Evolutionary conservation across 1,140 invertebrate species (phyloP), one percentile per base, ranked within the genome.

Genomic region (Oryzaephilus surinamensis): DNA sequence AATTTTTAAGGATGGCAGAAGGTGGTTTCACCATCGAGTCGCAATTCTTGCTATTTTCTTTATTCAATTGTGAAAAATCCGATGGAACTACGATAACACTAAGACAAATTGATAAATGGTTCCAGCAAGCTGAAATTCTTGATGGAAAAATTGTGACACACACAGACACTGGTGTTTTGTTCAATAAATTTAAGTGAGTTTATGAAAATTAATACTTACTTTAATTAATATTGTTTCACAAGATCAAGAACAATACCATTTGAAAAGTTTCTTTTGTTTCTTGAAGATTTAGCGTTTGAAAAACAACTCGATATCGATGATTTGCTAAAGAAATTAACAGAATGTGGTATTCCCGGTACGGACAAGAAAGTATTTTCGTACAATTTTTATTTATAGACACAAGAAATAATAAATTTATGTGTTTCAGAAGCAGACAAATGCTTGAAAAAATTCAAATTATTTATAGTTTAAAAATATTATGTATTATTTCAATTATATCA

Each of bases 41-140:
- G 27, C 50, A 52, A 33, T 68, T 70, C 64, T 57, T 54, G 44
- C 63, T 63, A 4, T 82, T 79, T 57, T 67, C 74, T 15, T 77
- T 76, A 60, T 82, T 81, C 57, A 78, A 79, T 4, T 74, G 79
- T 46, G 60, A 61, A 1, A 76, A 74, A 57, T 69, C 70, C 3
- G 73, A 76, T 45, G 81, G 81, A 11, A 78, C 70, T 55, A 61
- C 63, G 2, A 77, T 83, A 20, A 78, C 76, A 4, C 55, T 80
- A 6, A 68, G 71, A 0, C 77, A 81, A 57, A 72, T 71, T 40
- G 79, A 84, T 57, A 82, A 83, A 63, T 83, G 81, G 80, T 70
- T 84, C 62, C 82, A 82, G 55, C 79, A 84, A 51, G 79, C 79
- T 0, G 72, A 75, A 53, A 70, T 84, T 7, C 74, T 84, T 34